Conservation (phyloP, 2,888 invertebrate genomes). For the Rhagonycha fulva region DNA sequence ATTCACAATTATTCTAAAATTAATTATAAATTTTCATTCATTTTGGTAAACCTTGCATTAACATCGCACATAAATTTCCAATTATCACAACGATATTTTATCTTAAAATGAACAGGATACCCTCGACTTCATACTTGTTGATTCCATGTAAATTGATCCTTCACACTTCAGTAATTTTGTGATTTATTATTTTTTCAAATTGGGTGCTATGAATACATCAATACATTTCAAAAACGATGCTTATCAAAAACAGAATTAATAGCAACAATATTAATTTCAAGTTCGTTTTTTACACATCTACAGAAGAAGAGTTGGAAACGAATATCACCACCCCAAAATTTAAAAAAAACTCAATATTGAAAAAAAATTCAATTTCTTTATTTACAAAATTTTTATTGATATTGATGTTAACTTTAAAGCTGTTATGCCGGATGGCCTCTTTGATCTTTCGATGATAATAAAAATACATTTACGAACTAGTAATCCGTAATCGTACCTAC, state of each 20-base stretch:
- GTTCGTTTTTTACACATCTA: neutral
- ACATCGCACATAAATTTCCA: neutral
- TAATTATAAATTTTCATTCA: too few species aligned
- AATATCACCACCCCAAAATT: neutral
- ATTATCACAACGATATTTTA: neutral
- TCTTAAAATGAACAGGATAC: neutral
- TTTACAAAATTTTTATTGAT: conserved; percentile 18
- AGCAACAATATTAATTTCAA: neutral
- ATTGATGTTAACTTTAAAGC: conserved; percentile 11
- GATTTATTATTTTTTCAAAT: neutral
- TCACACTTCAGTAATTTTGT: neutral
- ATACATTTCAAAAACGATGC: neutral
- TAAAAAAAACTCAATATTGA: neutral
- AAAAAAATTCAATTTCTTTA: neutral
- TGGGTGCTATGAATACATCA: neutral
- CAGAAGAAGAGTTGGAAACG: neutral
- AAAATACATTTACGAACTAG: conserved; percentile 18
- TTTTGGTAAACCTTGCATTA: neutral
- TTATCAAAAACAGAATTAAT: neutral
- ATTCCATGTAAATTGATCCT: neutral
- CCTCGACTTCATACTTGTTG: neutral
- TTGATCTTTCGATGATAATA: conserved; percentile 33
- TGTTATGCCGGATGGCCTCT: conserved; percentile 19
- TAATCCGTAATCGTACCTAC: conserved; percentile 18
- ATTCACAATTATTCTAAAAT: too few species aligned